phyloP scores from a whole-genome alignment of 2,888 invertebrate genomes.

The Rhagium mordax region DNA sequence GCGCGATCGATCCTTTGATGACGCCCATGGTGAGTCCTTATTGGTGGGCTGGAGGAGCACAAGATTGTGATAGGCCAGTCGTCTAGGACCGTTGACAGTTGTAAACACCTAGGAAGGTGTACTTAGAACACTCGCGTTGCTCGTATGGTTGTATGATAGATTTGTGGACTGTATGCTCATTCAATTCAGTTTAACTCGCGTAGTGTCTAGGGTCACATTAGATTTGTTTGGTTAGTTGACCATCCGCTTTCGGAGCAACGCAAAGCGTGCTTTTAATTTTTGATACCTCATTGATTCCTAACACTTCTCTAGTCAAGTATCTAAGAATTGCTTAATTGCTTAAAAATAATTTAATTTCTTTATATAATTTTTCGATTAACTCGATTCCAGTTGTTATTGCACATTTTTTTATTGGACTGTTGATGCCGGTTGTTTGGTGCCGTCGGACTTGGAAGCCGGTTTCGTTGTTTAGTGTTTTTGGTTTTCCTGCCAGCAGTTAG shows the following conservation, averaged over 20 bases:
- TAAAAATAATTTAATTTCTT: slow-evolving; percentile 58
- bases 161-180: slow-evolving; percentile 58
- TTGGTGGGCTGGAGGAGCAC: slow-evolving; percentile 50
- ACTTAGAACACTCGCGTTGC: slow-evolving; percentile 48
- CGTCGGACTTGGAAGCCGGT: slow-evolving; percentile 10
- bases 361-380: slow-evolving; percentile 24
- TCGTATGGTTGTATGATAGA: slow-evolving; percentile 60
- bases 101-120: slow-evolving; percentile 68
- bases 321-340: slow-evolving; percentile 63
- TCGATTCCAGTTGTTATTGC: neutral
- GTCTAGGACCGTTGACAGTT: slow-evolving; percentile 59
- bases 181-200: slow-evolving; percentile 49
- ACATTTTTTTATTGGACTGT: neutral
- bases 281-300: slow-evolving; percentile 57
- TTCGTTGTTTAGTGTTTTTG: slow-evolving; percentile 16
- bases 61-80: slow-evolving; percentile 48
- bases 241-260: slow-evolving; percentile 56
- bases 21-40: slow-evolving; percentile 48
- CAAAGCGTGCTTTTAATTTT: slow-evolving; percentile 48
- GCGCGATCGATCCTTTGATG: slow-evolving; percentile 59
- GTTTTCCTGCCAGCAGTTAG: neutral
- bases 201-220: slow-evolving; percentile 47
- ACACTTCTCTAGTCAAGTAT: slow-evolving; percentile 61
- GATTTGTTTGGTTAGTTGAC: slow-evolving; percentile 50
- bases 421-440: slow-evolving; percentile 1